Evolutionary conservation across 2,888 invertebrate genomes (phyloP).

Genomic region (Timema cristinae): DNA sequence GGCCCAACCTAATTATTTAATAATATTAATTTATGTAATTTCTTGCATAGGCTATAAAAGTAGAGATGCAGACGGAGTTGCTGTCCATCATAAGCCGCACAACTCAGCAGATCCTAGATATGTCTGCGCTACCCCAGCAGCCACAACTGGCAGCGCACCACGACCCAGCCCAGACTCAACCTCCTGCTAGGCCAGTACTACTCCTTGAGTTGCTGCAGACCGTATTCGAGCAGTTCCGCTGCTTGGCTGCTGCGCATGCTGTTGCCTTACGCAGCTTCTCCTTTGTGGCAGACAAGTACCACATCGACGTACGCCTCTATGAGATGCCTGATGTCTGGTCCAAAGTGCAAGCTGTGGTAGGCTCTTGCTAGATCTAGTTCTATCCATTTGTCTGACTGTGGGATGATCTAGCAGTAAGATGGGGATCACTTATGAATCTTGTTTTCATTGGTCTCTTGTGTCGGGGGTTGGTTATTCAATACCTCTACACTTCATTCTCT

Average conservation of each 20-base stretch:
- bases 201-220: conserved; percentile 64
- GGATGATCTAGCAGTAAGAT: no score
- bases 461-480: no score
- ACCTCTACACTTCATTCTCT: no score
- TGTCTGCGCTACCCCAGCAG: conserved; percentile 14
- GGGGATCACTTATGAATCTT: no score
- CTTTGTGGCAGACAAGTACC: conserved; percentile 58
- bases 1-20: no score
- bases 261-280: conserved; percentile 60
- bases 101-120: conserved; percentile 68
- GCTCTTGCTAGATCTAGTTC: conserved; percentile 39
- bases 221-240: conserved; percentile 77
- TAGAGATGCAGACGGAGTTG: conserved; percentile 77
- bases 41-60: conserved; percentile 63
- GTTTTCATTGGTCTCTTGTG: no score
- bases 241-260: conserved; percentile 72
- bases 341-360: conserved; percentile 82
- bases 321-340: conserved; percentile 81
- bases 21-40: conserved; percentile 27
- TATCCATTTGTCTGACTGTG: no score
- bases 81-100: conserved; percentile 74
- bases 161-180: conserved; percentile 10
- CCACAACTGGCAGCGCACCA: conserved; percentile 11
- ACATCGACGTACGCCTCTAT: conserved; percentile 55
- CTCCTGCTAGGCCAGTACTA: conserved; percentile 39